Evolutionary conservation across 2,888 invertebrate species (phyloP).

Genomic region (Neocrepidodera transversa): DNA sequence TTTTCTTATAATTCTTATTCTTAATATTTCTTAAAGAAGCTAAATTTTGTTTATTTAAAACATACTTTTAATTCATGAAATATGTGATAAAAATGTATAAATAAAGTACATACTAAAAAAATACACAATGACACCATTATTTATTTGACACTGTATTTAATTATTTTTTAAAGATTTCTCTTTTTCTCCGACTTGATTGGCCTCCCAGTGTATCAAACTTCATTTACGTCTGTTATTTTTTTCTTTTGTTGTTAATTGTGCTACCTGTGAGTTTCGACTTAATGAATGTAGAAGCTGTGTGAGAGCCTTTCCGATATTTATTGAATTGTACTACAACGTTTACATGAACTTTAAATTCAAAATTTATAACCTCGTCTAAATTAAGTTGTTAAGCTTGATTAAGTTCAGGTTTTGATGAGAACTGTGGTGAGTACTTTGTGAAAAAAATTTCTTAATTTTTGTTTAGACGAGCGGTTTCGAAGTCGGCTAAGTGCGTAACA

Average conservation of each 20-base stretch:
- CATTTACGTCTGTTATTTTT: conserved; percentile 26
- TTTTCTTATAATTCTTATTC: too few species aligned
- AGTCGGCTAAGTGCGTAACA: neutral
- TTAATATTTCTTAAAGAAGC: too few species aligned
- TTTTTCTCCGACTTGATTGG: neutral
- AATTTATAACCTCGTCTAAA: conserved; percentile 50
- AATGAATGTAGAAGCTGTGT: conserved; percentile 28
- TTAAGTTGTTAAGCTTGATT: conserved; percentile 54
- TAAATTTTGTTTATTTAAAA: too few species aligned
- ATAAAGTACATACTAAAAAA: too few species aligned
- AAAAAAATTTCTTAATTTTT: conserved; percentile 3
- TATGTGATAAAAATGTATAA: too few species aligned
- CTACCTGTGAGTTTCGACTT: conserved; percentile 25
- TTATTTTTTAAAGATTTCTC: neutral
- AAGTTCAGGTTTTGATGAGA: conserved; percentile 33
- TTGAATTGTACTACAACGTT: conserved; percentile 49
- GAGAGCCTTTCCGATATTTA: conserved; percentile 42
- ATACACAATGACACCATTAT: too few species aligned
- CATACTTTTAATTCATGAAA: too few species aligned
- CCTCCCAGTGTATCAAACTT: conserved; percentile 36
- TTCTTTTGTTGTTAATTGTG: conserved; percentile 23
- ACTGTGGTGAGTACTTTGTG: conserved; percentile 14
- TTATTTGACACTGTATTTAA: neutral
- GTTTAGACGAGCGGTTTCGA: neutral
- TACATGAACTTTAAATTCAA: conserved; percentile 51